Evolutionary conservation across 2,113 vertebrate species (phyloP).

Genomic region (Sinocyclocheilus anshuiensis): DNA sequence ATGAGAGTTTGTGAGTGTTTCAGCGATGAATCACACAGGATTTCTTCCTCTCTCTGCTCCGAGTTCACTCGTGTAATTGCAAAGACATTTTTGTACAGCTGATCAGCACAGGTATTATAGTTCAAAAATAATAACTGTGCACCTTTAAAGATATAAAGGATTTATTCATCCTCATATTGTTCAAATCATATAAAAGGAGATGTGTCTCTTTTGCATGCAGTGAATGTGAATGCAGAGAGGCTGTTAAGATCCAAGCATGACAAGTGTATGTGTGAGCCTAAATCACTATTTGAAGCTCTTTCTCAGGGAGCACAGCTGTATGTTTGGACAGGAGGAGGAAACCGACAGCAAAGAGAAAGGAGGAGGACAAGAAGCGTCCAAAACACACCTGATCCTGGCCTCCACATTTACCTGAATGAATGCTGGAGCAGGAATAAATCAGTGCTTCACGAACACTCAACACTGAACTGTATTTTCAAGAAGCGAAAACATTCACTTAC

Average conservation of each 20-base stretch:
- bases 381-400: neutral
- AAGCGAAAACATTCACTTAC: neutral
- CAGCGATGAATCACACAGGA: neutral
- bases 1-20: neutral
- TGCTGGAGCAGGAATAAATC: neutral
- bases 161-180: neutral
- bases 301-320: neutral
- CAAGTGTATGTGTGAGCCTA: neutral
- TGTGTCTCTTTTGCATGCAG: neutral
- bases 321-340: neutral
- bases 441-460: neutral
- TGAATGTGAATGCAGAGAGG: neutral
- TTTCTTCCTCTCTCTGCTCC: neutral
- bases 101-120: neutral
- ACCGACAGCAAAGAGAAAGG: no score
- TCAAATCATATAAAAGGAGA: neutral
- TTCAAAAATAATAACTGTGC: neutral
- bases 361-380: neutral
- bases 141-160: neutral
- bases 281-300: neutral
- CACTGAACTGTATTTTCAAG: neutral
- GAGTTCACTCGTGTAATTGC: neutral
- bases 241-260: neutral
- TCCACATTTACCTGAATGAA: neutral
- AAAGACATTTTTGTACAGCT: neutral